A percentile compares a stretch with the other conserved stretches of the same genome.
phyloP scores from a whole-genome alignment of 2,888 invertebrate genomes.

The Himalopsyche anomala region DNA sequence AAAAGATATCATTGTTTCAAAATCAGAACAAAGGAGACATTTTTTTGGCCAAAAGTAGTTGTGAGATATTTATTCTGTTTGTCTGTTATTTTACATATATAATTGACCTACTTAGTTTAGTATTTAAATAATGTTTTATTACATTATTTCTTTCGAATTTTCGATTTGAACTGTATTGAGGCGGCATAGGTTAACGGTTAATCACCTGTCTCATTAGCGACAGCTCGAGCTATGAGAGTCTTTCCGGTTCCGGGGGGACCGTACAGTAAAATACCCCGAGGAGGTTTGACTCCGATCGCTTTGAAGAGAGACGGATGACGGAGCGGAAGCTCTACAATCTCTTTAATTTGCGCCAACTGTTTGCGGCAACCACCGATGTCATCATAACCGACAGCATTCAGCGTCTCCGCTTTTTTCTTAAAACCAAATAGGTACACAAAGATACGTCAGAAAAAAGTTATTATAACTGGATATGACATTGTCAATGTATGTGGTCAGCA shows the following conservation, averaged over 20 bases:
- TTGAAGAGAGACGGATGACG: slow-evolving; percentile 99
- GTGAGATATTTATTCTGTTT: too few species aligned
- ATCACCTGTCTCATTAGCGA: slow-evolving; percentile 97
- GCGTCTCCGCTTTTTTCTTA: slow-evolving; percentile 97
- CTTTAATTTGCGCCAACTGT: slow-evolving; percentile 99
- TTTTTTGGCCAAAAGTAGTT: too few species aligned
- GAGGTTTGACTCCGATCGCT: slow-evolving; percentile 99
- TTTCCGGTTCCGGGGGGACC: slow-evolving; percentile 98
- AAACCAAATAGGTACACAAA: slow-evolving; percentile 67
- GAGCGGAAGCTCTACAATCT: slow-evolving; percentile 99
- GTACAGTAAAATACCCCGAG: slow-evolving; percentile 97
- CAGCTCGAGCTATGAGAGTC: slow-evolving; percentile 98
- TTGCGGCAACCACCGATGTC: slow-evolving; percentile 99
- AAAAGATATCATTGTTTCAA: too few species aligned
- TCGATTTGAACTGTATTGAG: too few species aligned
- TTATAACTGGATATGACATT: neutral
- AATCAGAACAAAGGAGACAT: too few species aligned
- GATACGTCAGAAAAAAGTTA: neutral
- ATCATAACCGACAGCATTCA: slow-evolving; percentile 99
- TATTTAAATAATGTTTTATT: too few species aligned
- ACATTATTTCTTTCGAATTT: too few species aligned
- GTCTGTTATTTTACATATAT: too few species aligned
- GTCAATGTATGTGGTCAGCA: neutral
- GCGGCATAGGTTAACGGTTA: too few species aligned
- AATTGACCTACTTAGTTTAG: too few species aligned